These are phyloP conservation scores for Dermatemys mawii DNA, from an alignment of 2,113 vertebrate genomes.

Conservation along the genomic window DNA sequence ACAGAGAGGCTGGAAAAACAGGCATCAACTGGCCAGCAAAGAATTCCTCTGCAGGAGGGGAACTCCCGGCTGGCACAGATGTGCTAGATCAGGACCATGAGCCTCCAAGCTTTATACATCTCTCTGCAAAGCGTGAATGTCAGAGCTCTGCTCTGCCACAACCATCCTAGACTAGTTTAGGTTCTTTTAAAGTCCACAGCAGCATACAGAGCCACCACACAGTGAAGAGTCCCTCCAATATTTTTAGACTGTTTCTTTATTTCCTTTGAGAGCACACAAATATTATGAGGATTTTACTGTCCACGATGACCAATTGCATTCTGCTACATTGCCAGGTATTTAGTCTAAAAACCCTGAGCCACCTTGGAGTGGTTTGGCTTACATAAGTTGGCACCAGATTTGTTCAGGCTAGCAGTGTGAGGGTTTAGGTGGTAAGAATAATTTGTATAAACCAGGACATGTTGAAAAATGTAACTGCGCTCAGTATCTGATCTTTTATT, in stretches of 20 bases:
- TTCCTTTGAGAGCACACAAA: not conserved
- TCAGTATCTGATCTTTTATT: not conserved
- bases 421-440: not conserved
- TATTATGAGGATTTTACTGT: not conserved
- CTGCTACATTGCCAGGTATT: not conserved
- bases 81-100: not conserved
- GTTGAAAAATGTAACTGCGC: not conserved
- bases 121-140: not conserved
- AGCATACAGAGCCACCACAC: not conserved
- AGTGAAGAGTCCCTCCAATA: not conserved
- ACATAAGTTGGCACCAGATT: not conserved
- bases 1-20: not conserved
- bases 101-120: not conserved
- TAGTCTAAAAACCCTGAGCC: not conserved
- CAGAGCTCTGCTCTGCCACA: not conserved
- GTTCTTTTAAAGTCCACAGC: not conserved
- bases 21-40: not conserved
- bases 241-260: not conserved
- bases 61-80: not conserved
- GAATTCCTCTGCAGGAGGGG: not conserved
- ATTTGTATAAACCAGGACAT: not conserved
- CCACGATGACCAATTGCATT: not conserved
- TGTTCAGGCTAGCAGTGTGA: not conserved
- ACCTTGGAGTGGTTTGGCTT: not conserved
- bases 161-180: not conserved